These are phyloP conservation scores for Circaetus cinerascens DNA, from an alignment of 2,113 vertebrate species.

Conservation along the genomic window DNA sequence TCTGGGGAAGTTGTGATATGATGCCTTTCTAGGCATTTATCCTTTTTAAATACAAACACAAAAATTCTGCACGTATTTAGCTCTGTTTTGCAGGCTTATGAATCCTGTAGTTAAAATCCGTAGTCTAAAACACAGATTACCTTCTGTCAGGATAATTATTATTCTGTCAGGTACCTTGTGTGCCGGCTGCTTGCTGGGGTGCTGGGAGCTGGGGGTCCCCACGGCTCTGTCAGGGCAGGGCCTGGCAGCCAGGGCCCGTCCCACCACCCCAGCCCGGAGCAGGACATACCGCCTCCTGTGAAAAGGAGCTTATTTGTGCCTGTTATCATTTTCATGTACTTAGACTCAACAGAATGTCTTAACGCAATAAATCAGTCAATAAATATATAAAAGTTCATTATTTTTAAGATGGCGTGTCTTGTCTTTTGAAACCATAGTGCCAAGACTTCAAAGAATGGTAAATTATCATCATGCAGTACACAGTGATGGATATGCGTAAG, in stretches of 20 bases:
- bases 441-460: neutral
- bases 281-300: too few species aligned
- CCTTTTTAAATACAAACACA: neutral
- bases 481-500: neutral
- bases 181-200: neutral
- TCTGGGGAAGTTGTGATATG: neutral
- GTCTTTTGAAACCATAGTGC: neutral
- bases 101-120: neutral
- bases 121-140: neutral
- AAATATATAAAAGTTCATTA: neutral
- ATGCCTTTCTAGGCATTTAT: neutral
- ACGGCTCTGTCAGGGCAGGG: neutral
- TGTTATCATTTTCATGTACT: neutral
- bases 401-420: fast-evolving
- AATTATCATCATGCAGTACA: neutral
- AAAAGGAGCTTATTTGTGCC: neutral
- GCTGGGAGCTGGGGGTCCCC: neutral
- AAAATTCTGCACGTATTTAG: neutral
- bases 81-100: neutral
- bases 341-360: neutral
- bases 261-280: neutral
- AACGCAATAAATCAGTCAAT: neutral
- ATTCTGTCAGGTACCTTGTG: neutral
- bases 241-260: neutral
- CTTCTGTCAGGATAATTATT: neutral